phyloP scores from a whole-genome alignment of 2,888 invertebrate species.

The Chelonus formosanus region DNA sequence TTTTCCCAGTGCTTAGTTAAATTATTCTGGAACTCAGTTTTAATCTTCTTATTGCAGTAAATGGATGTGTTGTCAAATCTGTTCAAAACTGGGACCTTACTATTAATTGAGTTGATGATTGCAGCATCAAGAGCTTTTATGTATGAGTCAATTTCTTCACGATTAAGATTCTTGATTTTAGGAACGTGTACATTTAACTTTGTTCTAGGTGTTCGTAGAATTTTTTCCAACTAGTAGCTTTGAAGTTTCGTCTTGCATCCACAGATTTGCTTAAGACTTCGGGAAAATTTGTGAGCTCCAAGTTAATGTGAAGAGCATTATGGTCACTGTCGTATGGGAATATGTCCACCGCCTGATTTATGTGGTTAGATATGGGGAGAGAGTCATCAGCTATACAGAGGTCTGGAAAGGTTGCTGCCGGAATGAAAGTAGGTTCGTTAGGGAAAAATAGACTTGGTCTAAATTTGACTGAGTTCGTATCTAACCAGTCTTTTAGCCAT shows the following conservation, averaged over 20 bases:
- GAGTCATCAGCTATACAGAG: constrained; percentile 8
- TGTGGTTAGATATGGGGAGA: not conserved
- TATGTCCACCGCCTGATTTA: constrained; percentile 10
- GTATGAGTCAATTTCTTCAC: constrained; percentile 7
- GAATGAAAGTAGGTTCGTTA: not conserved
- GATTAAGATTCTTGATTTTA: not conserved
- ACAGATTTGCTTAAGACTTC: not conserved
- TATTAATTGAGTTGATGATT: too few species aligned
- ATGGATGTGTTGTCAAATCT: too few species aligned
- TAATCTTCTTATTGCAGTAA: too few species aligned
- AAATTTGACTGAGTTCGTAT: not conserved
- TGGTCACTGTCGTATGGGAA: constrained; percentile 24
- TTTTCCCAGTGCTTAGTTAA: constrained; percentile 22
- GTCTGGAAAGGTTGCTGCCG: constrained; percentile 18
- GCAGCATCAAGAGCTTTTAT: too few species aligned
- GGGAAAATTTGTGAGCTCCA: not conserved
- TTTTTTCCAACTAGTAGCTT: constrained; percentile 8
- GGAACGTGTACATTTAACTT: too few species aligned
- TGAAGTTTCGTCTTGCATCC: constrained; percentile 2
- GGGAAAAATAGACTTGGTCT: not conserved
- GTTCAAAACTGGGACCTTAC: too few species aligned
- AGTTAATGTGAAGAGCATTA: too few species aligned
- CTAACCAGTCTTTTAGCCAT: constrained; percentile 2
- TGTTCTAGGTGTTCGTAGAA: too few species aligned
- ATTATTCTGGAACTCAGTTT: too few species aligned